Conservation (phyloP, 2,797 vertebrate species). For the Cottoperca gobio region DNA sequence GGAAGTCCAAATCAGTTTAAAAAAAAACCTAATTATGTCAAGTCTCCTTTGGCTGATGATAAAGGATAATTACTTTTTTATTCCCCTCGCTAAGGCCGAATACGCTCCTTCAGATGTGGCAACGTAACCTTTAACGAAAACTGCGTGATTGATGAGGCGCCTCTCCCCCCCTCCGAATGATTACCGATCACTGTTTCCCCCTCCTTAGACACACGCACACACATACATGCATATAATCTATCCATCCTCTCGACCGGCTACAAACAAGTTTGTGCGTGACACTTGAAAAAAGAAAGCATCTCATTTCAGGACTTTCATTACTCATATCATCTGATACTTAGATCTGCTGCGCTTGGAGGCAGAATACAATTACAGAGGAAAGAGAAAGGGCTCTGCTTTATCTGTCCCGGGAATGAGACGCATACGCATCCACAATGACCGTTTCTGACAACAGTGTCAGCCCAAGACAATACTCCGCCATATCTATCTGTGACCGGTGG, state of each 20-base stretch:
- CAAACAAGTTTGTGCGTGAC: conserved; percentile 58
- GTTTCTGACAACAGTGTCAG: conserved; percentile 67
- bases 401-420: conserved; percentile 61
- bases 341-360: conserved; percentile 53
- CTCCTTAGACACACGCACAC: conserved; percentile 39
- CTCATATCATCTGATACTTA: conserved; percentile 73
- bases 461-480: conserved; percentile 55
- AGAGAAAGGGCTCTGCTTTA: conserved; percentile 51
- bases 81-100: conserved; percentile 76
- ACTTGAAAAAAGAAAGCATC: conserved; percentile 54
- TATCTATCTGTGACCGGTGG: conserved; percentile 64
- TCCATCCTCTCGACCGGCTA: conserved; percentile 41
- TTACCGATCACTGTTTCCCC: conserved; percentile 78
- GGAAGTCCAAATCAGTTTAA: conserved; percentile 76
- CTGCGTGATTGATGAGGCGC: conserved; percentile 84
- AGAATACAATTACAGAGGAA: conserved; percentile 69
- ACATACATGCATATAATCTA: conserved; percentile 43
- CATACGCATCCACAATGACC: conserved; percentile 61
- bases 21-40: conserved; percentile 84
- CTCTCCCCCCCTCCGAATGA: conserved; percentile 80
- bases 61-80: conserved; percentile 89
- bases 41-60: conserved; percentile 84
- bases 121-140: conserved; percentile 85
- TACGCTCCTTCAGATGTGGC: conserved; percentile 76
- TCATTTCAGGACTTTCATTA: conserved; percentile 71